Percentiles rank a stretch among this genome's conserved stretches.
phyloP scores from a whole-genome alignment of 1,140 invertebrate genomes.

The Drosophila saltans region DNA sequence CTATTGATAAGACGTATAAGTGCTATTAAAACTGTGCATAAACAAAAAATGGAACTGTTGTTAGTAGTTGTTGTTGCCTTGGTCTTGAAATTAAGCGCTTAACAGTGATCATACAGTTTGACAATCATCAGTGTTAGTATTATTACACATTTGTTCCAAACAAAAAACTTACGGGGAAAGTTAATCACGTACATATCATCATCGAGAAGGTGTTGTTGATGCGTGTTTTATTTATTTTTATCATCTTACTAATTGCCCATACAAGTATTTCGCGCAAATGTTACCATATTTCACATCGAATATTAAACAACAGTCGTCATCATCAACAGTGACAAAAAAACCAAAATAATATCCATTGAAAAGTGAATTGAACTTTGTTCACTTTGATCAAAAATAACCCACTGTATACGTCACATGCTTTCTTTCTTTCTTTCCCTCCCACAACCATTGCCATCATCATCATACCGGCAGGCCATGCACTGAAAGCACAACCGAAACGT shows the following conservation, averaged over 20 bases:
- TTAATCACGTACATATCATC: neutral
- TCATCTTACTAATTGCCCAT: slow-evolving; percentile 63
- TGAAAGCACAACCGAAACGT: slow-evolving; percentile 15
- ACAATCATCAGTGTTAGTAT: neutral
- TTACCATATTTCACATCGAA: slow-evolving; percentile 48
- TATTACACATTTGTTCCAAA: neutral
- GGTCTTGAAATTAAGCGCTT: slow-evolving; percentile 40
- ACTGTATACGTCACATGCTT: slow-evolving; percentile 59
- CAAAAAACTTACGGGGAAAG: neutral
- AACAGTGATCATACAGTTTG: slow-evolving; percentile 22
- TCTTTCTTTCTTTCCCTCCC: slow-evolving; percentile 34
- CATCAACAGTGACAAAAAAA: slow-evolving; percentile 1
- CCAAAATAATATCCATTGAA: neutral
- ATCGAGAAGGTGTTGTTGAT: slow-evolving; percentile 1
- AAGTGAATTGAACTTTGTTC: slow-evolving; percentile 51
- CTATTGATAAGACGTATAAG: slow-evolving; percentile 5
- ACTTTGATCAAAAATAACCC: slow-evolving; percentile 47
- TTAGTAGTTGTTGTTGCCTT: slow-evolving; percentile 18
- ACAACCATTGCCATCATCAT: neutral
- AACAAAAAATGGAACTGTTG: neutral
- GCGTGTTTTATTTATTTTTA: slow-evolving; percentile 57
- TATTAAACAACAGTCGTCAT: slow-evolving; percentile 34
- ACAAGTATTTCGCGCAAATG: slow-evolving; percentile 50
- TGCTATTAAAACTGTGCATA: slow-evolving; percentile 22
- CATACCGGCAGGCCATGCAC: neutral